These are phyloP conservation scores for Gymnocephalus cernua DNA, from an alignment of 2,113 vertebrate genomes.

Conservation along the genomic window DNA sequence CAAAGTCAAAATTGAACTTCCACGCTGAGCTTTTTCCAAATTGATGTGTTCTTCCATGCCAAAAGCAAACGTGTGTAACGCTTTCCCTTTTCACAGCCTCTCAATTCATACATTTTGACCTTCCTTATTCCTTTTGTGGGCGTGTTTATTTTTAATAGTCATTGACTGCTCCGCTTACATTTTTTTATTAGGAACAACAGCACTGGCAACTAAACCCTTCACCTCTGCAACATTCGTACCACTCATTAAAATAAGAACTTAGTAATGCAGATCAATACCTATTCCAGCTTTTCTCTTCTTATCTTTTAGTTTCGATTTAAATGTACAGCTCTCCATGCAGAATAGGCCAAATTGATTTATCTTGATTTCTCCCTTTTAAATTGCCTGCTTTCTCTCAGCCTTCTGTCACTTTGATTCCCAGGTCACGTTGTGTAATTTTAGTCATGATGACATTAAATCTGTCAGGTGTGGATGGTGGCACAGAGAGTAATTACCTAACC, in stretches of 20 bases:
- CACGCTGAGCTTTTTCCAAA: no score
- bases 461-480: conserved; percentile 31
- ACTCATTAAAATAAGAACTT: not conserved
- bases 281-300: not conserved
- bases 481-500: conserved; percentile 70
- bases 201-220: not conserved
- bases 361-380: not conserved
- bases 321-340: not conserved
- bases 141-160: not conserved
- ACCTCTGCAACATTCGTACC: not conserved
- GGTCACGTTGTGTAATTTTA: conserved; percentile 34
- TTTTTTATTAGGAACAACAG: not conserved
- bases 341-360: not conserved
- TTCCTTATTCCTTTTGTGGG: not conserved
- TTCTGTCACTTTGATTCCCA: conserved; percentile 12
- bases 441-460: conserved; percentile 31
- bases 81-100: not conserved
- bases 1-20: no score
- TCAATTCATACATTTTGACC: not conserved
- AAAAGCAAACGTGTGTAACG: no score
- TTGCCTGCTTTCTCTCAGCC: not conserved
- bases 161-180: not conserved
- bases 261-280: not conserved
- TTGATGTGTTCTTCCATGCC: no score
- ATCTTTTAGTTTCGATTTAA: not conserved